These are phyloP conservation scores for Falco columbarius DNA, from an alignment of 2,797 vertebrate genomes.

Conservation along the genomic window DNA sequence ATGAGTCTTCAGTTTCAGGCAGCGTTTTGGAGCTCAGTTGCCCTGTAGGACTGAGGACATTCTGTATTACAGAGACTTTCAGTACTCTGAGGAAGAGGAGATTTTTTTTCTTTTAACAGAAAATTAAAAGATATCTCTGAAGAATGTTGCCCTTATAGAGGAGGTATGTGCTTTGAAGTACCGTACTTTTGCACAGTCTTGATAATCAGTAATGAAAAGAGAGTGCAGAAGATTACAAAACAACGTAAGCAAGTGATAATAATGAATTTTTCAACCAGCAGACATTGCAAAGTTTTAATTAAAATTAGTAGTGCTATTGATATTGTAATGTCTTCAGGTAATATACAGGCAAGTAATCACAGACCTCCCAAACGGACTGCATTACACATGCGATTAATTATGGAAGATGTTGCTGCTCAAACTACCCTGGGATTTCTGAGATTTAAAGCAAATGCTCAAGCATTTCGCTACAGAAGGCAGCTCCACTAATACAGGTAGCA, in stretches of 20 bases:
- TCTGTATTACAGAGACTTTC: background rate
- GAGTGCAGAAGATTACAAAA: constrained; percentile 71
- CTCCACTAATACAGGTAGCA: background rate
- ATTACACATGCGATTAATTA: constrained; percentile 77
- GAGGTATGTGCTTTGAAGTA: constrained; percentile 25
- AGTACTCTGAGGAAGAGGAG: background rate
- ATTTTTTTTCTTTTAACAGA: constrained; percentile 26
- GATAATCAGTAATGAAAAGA: constrained; percentile 69
- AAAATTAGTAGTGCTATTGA: constrained; percentile 76
- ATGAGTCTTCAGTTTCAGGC: background rate
- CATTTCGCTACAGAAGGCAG: constrained; percentile 49
- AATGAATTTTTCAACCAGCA: constrained; percentile 78
- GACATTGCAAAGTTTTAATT: constrained; percentile 78
- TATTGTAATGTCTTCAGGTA: constrained; percentile 75
- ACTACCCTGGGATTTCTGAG: constrained; percentile 40
- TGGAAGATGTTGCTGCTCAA: constrained; percentile 63
- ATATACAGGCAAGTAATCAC: constrained; percentile 73
- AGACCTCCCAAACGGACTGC: constrained; percentile 68
- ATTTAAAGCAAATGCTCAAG: constrained; percentile 52
- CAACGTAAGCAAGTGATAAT: constrained; percentile 74
- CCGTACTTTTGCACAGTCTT: constrained; percentile 59
- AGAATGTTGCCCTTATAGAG: background rate
- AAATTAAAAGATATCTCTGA: constrained; percentile 13
- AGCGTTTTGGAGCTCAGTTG: background rate
- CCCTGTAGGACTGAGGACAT: background rate